These are phyloP conservation scores for Mellilla xanthometata DNA, from an alignment of 2,888 invertebrate species.

Conservation along the genomic window DNA sequence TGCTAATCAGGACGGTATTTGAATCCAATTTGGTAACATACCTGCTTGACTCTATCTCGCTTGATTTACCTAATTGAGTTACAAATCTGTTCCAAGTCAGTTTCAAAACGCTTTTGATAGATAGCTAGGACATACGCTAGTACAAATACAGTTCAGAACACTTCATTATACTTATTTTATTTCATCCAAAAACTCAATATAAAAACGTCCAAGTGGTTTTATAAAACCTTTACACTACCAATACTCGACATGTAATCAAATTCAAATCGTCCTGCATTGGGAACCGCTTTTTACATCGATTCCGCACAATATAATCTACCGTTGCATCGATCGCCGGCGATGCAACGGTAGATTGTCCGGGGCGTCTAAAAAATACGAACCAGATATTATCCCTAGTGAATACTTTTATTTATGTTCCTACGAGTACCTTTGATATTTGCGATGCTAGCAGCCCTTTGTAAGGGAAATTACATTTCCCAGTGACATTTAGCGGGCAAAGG, in stretches of 20 bases:
- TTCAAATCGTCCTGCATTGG: slow-evolving; percentile 4
- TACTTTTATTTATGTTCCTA: slow-evolving; percentile 14
- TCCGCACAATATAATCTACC: slow-evolving; percentile 13
- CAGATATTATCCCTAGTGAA: not conserved
- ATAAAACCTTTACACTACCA: not conserved
- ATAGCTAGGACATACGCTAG: too few species aligned
- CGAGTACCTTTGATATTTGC: slow-evolving; percentile 18
- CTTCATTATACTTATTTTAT: too few species aligned
- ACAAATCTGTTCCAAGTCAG: not conserved
- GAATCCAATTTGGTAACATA: slow-evolving; percentile 8
- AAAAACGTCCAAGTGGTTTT: too few species aligned
- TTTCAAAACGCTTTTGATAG: too few species aligned
- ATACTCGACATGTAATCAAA: slow-evolving; percentile 5
- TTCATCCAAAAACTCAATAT: too few species aligned
- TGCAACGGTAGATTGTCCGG: too few species aligned
- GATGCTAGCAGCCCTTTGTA: slow-evolving; percentile 5
- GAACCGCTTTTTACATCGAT: slow-evolving; percentile 2
- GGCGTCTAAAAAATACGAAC: slow-evolving; percentile 9
- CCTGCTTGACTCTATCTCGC: not conserved
- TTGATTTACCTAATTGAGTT: slow-evolving; percentile 2
- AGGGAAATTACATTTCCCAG: slow-evolving; percentile 32
- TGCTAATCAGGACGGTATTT: slow-evolving; percentile 23
- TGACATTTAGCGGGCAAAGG: slow-evolving; percentile 43
- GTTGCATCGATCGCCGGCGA: slow-evolving; percentile 7
- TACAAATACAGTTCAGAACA: too few species aligned